These are phyloP conservation scores for Masticophis lateralis DNA, from an alignment of 2,797 vertebrate genomes.

Conservation along the genomic window DNA sequence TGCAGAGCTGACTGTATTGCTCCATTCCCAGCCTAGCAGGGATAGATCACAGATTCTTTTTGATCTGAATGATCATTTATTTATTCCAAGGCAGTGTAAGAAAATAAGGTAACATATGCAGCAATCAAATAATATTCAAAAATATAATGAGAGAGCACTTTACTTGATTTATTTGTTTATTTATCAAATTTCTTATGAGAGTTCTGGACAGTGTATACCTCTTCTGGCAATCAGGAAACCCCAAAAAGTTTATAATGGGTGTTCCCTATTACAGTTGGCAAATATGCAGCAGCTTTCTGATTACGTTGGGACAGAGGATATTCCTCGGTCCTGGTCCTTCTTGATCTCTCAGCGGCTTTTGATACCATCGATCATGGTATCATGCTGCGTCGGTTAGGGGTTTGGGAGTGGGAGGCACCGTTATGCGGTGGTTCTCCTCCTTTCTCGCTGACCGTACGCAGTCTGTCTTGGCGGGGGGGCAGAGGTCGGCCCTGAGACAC, in stretches of 20 bases:
- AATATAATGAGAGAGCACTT: neutral
- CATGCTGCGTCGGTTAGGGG: no score
- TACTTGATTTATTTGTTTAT: neutral
- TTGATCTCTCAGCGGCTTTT: no score
- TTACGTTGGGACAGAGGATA: neutral
- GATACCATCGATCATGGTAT: no score
- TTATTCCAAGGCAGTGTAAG: neutral
- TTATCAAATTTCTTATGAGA: neutral
- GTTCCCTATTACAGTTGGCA: neutral
- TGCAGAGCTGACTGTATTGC: neutral
- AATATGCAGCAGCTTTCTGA: neutral
- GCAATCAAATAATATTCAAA: neutral
- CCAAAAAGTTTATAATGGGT: neutral
- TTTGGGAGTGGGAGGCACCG: no score
- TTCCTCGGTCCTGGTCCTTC: no score
- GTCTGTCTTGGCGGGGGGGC: no score
- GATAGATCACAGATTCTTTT: neutral
- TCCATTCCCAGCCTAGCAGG: neutral
- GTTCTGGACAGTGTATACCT: neutral
- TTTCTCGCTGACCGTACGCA: no score
- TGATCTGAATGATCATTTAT: neutral
- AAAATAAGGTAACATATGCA: neutral
- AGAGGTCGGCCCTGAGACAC: no score
- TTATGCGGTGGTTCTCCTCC: no score
- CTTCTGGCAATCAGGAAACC: neutral